phyloP scores from a whole-genome alignment of 2,888 invertebrate genomes.

The Drosophila pseudotakahashii region DNA sequence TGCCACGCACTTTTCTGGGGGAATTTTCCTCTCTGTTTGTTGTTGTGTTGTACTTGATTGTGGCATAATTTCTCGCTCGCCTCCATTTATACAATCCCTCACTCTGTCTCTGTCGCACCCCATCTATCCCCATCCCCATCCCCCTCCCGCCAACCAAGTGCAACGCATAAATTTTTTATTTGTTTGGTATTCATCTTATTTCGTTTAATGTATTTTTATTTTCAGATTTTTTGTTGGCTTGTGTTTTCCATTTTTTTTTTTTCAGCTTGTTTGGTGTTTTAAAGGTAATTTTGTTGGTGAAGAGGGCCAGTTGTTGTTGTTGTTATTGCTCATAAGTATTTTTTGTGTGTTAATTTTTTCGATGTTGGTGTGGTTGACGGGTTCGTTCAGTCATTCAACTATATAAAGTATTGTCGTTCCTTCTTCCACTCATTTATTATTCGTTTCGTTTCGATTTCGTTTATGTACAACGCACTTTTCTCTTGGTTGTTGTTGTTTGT shows the following conservation, averaged over 20 bases:
- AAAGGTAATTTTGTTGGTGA: conserved; percentile 73
- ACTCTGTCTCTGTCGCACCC: conserved; percentile 17
- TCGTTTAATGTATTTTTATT: conserved; percentile 80
- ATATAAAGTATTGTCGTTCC: conserved; percentile 78
- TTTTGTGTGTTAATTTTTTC: conserved; percentile 78
- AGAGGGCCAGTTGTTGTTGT: conserved; percentile 21
- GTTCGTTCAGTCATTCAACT: conserved; percentile 78
- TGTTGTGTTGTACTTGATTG: conserved; percentile 76
- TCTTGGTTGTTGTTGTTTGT: conserved; percentile 28
- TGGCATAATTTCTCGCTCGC: conserved; percentile 76
- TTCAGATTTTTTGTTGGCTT: conserved; percentile 66
- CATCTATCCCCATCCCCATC: conserved; percentile 5
- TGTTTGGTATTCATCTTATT: conserved; percentile 80
- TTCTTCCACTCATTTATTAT: conserved; percentile 59
- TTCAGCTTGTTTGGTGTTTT: conserved; percentile 78
- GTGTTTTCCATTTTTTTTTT: conserved; percentile 33
- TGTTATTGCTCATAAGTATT: conserved; percentile 75
- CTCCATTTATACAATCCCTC: conserved; percentile 31
- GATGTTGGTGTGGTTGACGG: conserved; percentile 71
- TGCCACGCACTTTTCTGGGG: conserved; percentile 42
- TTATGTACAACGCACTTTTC: conserved; percentile 57
- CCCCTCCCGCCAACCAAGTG: conserved; percentile 37
- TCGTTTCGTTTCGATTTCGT: conserved; percentile 80
- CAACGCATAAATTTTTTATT: conserved; percentile 79
- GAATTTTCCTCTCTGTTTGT: conserved; percentile 51